Evolutionary conservation across 2,113 vertebrate genomes (phyloP).

Genomic region (Empidonax alnorum): DNA sequence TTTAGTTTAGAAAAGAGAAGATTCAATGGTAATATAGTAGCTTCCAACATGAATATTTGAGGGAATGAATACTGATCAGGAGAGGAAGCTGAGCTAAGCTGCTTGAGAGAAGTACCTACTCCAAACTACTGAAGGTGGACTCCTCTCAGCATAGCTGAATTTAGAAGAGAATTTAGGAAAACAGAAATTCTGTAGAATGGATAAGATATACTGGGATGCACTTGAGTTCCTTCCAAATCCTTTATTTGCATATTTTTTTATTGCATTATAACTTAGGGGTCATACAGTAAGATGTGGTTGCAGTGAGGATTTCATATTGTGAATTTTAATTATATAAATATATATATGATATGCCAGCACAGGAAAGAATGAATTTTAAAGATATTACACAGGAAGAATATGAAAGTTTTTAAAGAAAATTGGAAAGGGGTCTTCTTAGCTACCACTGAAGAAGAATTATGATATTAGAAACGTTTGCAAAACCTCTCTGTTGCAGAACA

Average conservation of each 20-base stretch:
- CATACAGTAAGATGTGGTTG: neutral
- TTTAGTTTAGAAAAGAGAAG: neutral
- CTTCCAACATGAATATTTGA: neutral
- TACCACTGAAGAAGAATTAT: neutral
- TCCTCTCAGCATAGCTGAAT: neutral
- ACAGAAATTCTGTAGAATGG: neutral
- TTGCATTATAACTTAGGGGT: neutral
- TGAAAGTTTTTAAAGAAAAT: neutral
- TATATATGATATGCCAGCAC: neutral
- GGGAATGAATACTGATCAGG: neutral
- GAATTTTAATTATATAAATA: neutral
- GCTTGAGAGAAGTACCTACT: neutral
- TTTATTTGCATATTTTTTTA: neutral
- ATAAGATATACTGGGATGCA: neutral
- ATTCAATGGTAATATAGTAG: neutral
- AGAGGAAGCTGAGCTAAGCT: neutral
- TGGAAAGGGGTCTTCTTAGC: neutral
- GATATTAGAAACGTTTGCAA: slow-evolving; percentile 3
- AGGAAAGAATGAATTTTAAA: neutral
- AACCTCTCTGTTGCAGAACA: neutral
- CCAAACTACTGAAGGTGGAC: neutral
- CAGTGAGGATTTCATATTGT: neutral
- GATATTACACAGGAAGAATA: neutral
- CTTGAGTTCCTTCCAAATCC: neutral
- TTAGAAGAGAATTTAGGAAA: neutral